Evolutionary conservation across 2,888 invertebrate species (phyloP).

Genomic region (Blastobasis lacticolella): DNA sequence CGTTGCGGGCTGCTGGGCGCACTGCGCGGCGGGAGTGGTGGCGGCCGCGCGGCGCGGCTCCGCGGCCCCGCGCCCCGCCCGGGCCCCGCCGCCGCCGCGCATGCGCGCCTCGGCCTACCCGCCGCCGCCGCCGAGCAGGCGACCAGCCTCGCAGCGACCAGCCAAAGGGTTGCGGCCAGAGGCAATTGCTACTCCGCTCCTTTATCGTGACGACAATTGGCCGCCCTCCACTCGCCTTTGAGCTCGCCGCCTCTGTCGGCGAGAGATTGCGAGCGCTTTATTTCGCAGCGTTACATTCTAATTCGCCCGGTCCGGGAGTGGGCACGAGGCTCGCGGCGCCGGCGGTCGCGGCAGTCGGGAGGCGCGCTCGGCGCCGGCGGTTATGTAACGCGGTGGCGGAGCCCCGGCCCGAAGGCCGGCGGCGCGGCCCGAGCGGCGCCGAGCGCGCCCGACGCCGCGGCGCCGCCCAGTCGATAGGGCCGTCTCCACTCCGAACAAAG

Average conservation of each 20-base stretch:
- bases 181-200: conserved; percentile 57
- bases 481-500: conserved; percentile 71
- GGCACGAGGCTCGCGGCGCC: not conserved
- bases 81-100: conserved; percentile 24
- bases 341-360: too few species aligned
- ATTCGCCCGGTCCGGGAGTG: conserved; percentile 5
- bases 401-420: conserved; percentile 38
- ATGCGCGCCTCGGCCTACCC: conserved; percentile 49
- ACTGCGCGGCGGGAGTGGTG: conserved; percentile 68
- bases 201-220: conserved; percentile 51
- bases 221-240: conserved; percentile 33
- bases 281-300: conserved; percentile 1
- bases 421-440: conserved; percentile 36
- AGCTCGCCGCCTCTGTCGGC: conserved; percentile 32
- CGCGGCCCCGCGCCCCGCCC: conserved; percentile 38
- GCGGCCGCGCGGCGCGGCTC: conserved; percentile 63
- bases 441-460: conserved; percentile 50
- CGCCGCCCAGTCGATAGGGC: conserved; percentile 75
- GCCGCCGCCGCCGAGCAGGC: conserved; percentile 9
- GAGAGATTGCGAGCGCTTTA: conserved; percentile 1
- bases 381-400: conserved; percentile 47
- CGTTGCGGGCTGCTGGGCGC: conserved; percentile 61
- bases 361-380: conserved; percentile 19
- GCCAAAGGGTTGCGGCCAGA: conserved; percentile 67
- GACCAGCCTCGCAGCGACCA: conserved; percentile 34